phyloP scores from a whole-genome alignment of 2,888 invertebrate species.

The Plebejus melissa region DNA sequence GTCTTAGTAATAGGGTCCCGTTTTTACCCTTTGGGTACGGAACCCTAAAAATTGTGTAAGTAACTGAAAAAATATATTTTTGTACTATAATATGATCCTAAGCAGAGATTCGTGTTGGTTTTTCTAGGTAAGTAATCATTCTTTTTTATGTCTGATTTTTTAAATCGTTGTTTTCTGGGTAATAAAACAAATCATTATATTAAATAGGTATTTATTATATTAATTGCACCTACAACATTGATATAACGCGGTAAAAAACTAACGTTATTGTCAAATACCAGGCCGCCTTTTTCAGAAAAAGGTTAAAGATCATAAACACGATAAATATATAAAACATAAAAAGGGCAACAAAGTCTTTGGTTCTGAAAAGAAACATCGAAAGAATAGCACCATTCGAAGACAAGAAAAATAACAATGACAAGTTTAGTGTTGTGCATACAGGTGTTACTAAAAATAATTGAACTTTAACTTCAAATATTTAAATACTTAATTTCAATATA shows the following conservation, averaged over 20 bases:
- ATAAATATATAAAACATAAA: slow-evolving; percentile 38
- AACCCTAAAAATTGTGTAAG: too few relatives aligned
- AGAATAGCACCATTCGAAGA: slow-evolving; percentile 68
- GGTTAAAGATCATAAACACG: slow-evolving; percentile 47
- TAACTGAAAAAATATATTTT: too few relatives aligned
- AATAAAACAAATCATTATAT: slow-evolving; percentile 56
- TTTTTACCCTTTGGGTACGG: too few relatives aligned
- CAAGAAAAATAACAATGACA: slow-evolving; percentile 30
- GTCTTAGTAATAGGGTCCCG: too few relatives aligned
- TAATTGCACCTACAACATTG: slow-evolving; percentile 53
- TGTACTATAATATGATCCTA: too few relatives aligned
- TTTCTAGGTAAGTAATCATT: too few relatives aligned
- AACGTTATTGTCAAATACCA: slow-evolving; percentile 60
- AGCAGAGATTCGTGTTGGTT: too few relatives aligned
- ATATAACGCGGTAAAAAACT: slow-evolving; percentile 51
- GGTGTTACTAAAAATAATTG: slow-evolving; percentile 30
- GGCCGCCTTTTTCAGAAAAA: slow-evolving; percentile 49
- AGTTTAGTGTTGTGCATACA: slow-evolving; percentile 20
- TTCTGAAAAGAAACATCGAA: slow-evolving; percentile 59
- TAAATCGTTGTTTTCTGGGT: slow-evolving; percentile 27
- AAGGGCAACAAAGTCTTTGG: slow-evolving; percentile 63
- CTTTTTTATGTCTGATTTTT: background rate
- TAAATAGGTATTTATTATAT: slow-evolving; percentile 78
- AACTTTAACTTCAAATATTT: too few relatives aligned
- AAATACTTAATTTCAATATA: too few relatives aligned